Evolutionary conservation across 2,797 vertebrate species (phyloP).

Genomic region (Chlorospingus semifuscus): DNA sequence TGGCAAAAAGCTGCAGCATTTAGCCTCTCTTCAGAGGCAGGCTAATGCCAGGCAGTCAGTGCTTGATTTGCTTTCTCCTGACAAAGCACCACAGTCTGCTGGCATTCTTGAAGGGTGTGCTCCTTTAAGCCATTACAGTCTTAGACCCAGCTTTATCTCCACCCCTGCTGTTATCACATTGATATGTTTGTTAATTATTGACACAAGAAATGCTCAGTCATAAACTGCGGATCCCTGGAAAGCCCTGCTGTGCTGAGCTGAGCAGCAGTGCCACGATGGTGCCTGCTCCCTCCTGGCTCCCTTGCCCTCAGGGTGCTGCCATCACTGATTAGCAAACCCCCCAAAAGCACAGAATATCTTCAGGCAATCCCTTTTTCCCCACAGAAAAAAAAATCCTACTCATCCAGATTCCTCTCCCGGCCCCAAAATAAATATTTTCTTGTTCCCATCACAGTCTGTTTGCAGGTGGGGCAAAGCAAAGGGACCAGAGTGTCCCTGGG

Average conservation of each 20-base stretch:
- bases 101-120: not conserved
- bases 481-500: not conserved
- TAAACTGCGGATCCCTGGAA: not conserved
- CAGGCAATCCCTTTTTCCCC: not conserved
- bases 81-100: not conserved
- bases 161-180: constrained; percentile 25
- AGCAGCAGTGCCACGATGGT: rapidly evolving
- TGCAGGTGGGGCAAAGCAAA: not conserved
- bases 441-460: not conserved
- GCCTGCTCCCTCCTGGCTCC: not conserved
- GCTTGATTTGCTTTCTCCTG: not conserved
- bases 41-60: not conserved
- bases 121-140: not conserved
- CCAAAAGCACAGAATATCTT: not conserved
- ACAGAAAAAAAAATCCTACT: not conserved
- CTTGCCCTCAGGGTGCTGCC: constrained; percentile 14
- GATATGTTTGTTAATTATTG: constrained; percentile 61
- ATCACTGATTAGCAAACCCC: not conserved
- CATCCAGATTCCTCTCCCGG: not conserved
- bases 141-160: constrained; percentile 19
- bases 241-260: not conserved
- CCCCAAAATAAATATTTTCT: not conserved
- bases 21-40: not conserved
- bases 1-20: not conserved
- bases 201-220: constrained; percentile 27